Conservation (phyloP, 2,797 vertebrate genomes). For the Falco concolor region DNA sequence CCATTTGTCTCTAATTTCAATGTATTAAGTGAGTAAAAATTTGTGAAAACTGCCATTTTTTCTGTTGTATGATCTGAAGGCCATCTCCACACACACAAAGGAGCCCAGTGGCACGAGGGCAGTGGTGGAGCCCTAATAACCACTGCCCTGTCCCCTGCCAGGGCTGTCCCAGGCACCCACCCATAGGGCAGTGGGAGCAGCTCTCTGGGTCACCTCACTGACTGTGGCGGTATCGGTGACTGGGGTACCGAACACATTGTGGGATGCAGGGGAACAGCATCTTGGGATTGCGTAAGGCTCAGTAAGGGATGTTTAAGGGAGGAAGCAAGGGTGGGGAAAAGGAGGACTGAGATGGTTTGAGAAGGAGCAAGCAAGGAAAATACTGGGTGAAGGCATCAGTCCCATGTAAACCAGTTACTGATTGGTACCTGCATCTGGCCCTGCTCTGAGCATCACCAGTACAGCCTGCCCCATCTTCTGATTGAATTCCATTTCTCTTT, state of each 20-base stretch:
- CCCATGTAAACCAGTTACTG: neutral
- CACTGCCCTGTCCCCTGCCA: neutral
- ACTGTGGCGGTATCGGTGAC: accelerated
- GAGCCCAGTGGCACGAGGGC: accelerated
- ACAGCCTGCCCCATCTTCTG: neutral
- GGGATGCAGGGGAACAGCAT: neutral
- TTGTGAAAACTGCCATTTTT: neutral
- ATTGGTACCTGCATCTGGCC: neutral
- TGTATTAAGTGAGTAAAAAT: neutral
- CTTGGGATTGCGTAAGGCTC: neutral
- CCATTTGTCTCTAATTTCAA: neutral
- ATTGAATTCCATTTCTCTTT: neutral
- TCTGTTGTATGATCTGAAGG: neutral
- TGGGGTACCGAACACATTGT: accelerated
- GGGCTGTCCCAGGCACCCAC: neutral
- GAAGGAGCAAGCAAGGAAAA: neutral
- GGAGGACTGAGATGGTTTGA: neutral
- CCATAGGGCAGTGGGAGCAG: neutral
- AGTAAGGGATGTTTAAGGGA: neutral
- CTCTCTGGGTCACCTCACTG: neutral
- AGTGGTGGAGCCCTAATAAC: accelerated
- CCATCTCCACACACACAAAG: accelerated
- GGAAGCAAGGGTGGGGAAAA: neutral
- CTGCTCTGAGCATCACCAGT: neutral
- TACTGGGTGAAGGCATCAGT: neutral